A percentile compares a stretch with the other conserved stretches of the same genome.
These are phyloP conservation scores for Neosalanx taihuensis DNA, from an alignment of 2,797 vertebrate genomes.

Conservation along the genomic window DNA sequence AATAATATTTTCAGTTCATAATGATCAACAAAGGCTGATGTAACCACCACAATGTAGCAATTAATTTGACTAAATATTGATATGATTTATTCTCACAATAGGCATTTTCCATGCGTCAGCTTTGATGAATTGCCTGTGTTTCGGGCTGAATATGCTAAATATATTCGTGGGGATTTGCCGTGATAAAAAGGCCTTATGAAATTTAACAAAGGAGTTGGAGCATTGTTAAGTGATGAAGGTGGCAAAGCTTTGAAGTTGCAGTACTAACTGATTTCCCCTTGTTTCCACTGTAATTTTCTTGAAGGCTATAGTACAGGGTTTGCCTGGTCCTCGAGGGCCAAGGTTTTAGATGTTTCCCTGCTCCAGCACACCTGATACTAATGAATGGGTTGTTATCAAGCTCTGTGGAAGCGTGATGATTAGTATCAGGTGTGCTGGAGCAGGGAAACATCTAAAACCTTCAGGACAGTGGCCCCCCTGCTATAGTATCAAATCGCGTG, in stretches of 20 bases:
- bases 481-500: too few species aligned
- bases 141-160: not conserved
- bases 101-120: conserved; percentile 47
- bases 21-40: not conserved
- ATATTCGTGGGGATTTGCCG: not conserved
- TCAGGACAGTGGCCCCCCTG: too few species aligned
- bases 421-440: too few species aligned
- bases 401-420: too few species aligned
- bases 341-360: too few species aligned
- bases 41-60: conserved; percentile 20
- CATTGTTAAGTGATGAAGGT: not conserved
- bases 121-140: conserved; percentile 40
- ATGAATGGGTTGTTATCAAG: too few species aligned
- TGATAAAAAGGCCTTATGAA: not conserved
- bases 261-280: not conserved
- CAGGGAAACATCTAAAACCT: too few species aligned
- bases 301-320: too few species aligned
- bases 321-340: too few species aligned
- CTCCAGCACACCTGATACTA: too few species aligned
- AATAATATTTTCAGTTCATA: not conserved
- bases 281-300: not conserved
- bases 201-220: not conserved
- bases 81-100: conserved; percentile 47
- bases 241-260: not conserved
- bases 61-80: conserved; percentile 47